Base-by-base conservation (phyloP, 2,888 invertebrate species). In the Eudemis profundana region DNA sequence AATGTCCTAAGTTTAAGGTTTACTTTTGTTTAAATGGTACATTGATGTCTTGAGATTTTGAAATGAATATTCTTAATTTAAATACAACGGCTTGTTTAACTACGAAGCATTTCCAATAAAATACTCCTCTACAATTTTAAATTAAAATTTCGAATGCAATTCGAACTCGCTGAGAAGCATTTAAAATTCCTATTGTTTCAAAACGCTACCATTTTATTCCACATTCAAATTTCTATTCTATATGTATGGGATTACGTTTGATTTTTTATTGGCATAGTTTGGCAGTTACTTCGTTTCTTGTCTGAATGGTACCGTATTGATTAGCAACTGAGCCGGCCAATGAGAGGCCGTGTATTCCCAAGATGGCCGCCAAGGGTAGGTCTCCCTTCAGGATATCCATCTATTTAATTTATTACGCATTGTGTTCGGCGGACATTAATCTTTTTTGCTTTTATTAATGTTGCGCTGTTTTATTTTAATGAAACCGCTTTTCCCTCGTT, bases 371-470 rank as follows among this genome's bases (percentile, higher is more conserved):
- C 80, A 70, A 78, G 87, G 89, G 88, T 84, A 79, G 81, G 71
- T 78, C 79, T 76, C 87, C 87, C 85, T 84, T 73, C 78, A 74
- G 85, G 84, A 87, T 85, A 87, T 79, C 83, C 80, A 81, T 82
- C 84, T 73, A 70, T 77, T 81, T 90, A 92, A 92, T 92, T 91
- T 91, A 92, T 92, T 89, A 92, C 85, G 83, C 85, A 87, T 91
- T 91, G 91, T 91, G 81, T 80, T 77, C 70, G 50, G 70, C 78
- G 76, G 85, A 89, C 91, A 92, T 92, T 92, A 90, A 92, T 91
- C 91, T 92, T 91, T 87, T 87, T 85, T 84, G 78, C 86, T 82
- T 87, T 89, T 90, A 90, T 92, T 90, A 92, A 90, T 90, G 90
- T 87, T 85, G 69, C 65, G 75, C 78, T 83, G 87, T 89, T 90